phyloP scores from a whole-genome alignment of 2,888 invertebrate species.

The Rhyacophila evoluta region DNA sequence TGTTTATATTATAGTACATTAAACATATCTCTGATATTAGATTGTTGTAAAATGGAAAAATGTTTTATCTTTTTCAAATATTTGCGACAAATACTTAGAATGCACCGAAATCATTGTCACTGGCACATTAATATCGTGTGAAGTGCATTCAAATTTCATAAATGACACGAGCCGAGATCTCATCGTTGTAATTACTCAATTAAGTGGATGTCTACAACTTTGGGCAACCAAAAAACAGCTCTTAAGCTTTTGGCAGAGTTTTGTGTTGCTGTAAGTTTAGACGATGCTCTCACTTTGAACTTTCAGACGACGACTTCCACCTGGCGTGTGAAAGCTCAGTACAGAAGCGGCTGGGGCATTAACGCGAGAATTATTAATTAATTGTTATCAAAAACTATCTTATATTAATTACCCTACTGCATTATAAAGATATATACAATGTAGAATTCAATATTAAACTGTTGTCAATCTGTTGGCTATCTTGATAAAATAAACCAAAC shows the following conservation, averaged over 20 bases:
- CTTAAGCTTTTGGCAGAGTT: conserved; percentile 42
- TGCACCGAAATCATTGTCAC: conserved; percentile 9
- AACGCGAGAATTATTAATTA: no score
- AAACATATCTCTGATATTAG: no score
- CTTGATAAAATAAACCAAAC: no score
- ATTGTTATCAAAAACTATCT: no score
- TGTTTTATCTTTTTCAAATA: no score
- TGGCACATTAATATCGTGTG: not conserved
- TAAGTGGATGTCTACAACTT: conserved; percentile 36
- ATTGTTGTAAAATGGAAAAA: no score
- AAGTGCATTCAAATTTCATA: not conserved
- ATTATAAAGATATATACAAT: no score
- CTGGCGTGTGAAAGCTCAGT: not conserved
- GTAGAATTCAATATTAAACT: no score
- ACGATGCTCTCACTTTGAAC: conserved; percentile 45
- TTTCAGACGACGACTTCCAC: conserved; percentile 25
- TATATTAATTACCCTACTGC: no score
- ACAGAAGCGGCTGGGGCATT: not conserved
- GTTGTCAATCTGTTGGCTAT: no score
- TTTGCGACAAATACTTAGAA: no score
- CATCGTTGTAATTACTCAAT: conserved; percentile 50
- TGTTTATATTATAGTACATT: no score
- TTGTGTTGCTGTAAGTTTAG: conserved; percentile 32
- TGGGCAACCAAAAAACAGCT: conserved; percentile 29
- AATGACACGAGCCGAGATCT: conserved; percentile 27